Conservation (phyloP, 2,797 vertebrate genomes). For the Aulostomus chinensis region DNA sequence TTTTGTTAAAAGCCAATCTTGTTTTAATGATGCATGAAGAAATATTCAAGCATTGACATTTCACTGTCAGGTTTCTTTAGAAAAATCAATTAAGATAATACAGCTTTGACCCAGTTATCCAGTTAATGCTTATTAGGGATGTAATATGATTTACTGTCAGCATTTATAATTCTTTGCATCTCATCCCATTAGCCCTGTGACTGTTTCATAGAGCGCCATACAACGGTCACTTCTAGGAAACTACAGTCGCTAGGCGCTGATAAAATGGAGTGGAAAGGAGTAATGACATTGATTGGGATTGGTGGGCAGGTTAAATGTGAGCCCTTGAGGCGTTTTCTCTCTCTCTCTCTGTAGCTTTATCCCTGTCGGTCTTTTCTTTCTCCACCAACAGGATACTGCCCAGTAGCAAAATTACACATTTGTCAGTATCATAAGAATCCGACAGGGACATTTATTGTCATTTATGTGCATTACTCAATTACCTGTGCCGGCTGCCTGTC, state of each 20-base stretch:
- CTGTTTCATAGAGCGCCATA: constrained; percentile 93
- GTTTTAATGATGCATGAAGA: constrained; percentile 99
- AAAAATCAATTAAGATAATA: constrained; percentile 99
- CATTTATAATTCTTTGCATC: constrained; percentile 99
- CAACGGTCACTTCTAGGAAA: constrained; percentile 94
- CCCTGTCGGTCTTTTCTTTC: constrained; percentile 41
- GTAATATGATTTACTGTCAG: constrained; percentile 99
- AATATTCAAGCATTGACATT: constrained; percentile 99
- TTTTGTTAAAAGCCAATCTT: constrained; percentile 99
- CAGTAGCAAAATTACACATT: constrained; percentile 59
- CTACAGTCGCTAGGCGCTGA: constrained; percentile 80
- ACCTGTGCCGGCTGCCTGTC: constrained; percentile 46
- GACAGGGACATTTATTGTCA: constrained; percentile 47
- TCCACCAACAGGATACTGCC: constrained; percentile 31
- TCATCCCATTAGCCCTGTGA: constrained; percentile 98
- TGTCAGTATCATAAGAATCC: constrained; percentile 56
- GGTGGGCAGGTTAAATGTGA: constrained; percentile 85
- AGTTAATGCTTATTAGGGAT: constrained; percentile 99
- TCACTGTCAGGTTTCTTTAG: constrained; percentile 99
- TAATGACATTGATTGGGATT: constrained; percentile 93
- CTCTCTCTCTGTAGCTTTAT: constrained; percentile 27
- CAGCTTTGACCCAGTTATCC: constrained; percentile 99
- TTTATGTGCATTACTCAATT: constrained; percentile 53
- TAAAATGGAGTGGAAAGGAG: constrained; percentile 89
- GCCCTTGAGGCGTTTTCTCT: constrained; percentile 63